Conservation (phyloP, 2,888 invertebrate genomes). For the Apodemia hepburni region DNA sequence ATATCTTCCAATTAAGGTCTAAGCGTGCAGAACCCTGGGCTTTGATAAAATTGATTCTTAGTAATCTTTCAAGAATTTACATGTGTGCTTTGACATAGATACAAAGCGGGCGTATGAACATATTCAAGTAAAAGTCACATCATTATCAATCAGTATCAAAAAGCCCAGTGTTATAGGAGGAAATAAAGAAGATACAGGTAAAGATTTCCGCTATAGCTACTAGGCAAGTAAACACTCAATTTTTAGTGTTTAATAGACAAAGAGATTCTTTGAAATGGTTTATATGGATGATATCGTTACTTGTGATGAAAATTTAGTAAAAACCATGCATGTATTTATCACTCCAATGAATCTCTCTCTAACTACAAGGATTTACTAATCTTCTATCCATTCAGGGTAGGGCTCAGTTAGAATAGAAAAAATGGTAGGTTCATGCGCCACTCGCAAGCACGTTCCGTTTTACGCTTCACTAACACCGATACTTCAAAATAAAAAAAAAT, state of each 20-base stretch:
- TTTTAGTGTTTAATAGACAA: slow-evolving; percentile 40
- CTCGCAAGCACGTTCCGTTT: slow-evolving; percentile 53
- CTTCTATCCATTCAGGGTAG: slow-evolving; percentile 66
- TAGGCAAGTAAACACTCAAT: slow-evolving; percentile 73
- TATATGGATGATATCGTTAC: slow-evolving; percentile 24
- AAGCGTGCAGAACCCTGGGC: slow-evolving; percentile 68
- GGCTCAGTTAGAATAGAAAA: slow-evolving; percentile 41
- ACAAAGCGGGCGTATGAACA: neutral
- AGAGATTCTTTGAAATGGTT: slow-evolving; percentile 71
- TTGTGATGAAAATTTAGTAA: slow-evolving; percentile 19
- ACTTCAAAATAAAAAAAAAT: slow-evolving; percentile 41
- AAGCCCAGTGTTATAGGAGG: slow-evolving; percentile 64
- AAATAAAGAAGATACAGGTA: slow-evolving; percentile 56
- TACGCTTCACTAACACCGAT: slow-evolving; percentile 63
- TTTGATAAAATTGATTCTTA: slow-evolving; percentile 37
- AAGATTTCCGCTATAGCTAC: slow-evolving; percentile 76
- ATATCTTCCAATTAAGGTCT: slow-evolving; percentile 55
- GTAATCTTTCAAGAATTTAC: neutral
- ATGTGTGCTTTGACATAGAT: neutral
- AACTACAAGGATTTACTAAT: slow-evolving; percentile 64
- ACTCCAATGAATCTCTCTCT: slow-evolving; percentile 73
- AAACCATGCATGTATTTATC: slow-evolving; percentile 33
- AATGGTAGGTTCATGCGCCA: slow-evolving; percentile 54
- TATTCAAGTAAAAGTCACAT: neutral
- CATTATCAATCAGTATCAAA: slow-evolving; percentile 32